These are phyloP conservation scores for Nephrotoma flavescens DNA, from an alignment of 2,888 invertebrate species.

Conservation along the genomic window DNA sequence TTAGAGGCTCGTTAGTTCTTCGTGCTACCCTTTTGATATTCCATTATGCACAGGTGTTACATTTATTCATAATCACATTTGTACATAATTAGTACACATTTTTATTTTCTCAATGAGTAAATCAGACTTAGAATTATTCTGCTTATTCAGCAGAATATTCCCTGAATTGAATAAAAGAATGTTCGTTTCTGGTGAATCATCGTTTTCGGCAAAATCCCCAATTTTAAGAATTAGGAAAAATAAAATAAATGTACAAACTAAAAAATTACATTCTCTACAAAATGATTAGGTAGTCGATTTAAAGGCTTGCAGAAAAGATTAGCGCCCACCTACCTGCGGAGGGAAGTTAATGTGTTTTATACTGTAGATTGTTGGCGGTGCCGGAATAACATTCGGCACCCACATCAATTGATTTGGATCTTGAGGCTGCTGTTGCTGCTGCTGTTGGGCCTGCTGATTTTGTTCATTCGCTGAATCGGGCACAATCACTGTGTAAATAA, in stretches of 20 bases:
- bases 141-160: no score
- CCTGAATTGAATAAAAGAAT: no score
- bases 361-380: constrained; percentile 28
- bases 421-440: neutral
- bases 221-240: neutral
- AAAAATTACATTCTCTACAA: neutral
- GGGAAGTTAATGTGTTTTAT: constrained; percentile 31
- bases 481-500: neutral
- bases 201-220: no score
- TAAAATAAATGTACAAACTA: neutral
- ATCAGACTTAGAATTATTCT: no score
- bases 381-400: constrained; percentile 24
- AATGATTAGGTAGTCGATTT: neutral
- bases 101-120: no score
- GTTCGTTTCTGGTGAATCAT: no score
- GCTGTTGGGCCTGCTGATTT: neutral
- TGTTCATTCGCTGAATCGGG: neutral
- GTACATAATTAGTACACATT: no score
- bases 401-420: constrained; percentile 7
- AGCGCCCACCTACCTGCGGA: constrained; percentile 29
- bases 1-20: no score
- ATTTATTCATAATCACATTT: no score
- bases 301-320: constrained; percentile 4
- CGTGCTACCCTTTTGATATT: no score
- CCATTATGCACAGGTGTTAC: no score